Evolutionary conservation across 2,113 vertebrate species (phyloP), one percentile per base, ranked within the genome.

Genomic region (Rhombomys opimus): DNA sequence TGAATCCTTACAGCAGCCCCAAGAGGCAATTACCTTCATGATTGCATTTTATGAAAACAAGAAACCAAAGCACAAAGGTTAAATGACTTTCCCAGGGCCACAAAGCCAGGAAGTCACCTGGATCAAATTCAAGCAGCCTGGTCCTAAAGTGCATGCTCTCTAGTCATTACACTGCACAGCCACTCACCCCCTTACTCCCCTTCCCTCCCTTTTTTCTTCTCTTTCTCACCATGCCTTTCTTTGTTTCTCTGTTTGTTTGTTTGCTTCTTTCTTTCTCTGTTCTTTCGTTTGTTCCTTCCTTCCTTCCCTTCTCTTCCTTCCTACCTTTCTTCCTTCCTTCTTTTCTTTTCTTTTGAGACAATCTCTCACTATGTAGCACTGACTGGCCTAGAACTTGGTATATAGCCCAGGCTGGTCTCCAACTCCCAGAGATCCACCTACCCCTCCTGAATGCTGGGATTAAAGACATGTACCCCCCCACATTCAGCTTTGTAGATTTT

Each of bases 1-100:
- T 88, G 23, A 89, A 38, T 38, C 35, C 32, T 94, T 72, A 50
- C 18, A 63, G 57, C 38, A 76, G 32, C n/a, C 2, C 35, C 38
- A 11, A 22, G 57, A 82, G 50, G 50, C 20, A 70, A 50, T 38
- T 23, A 35, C 13, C 46, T 70, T 54, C 38, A 5, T 20, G 50
- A 95, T n/a, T 41, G 68, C 22, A 46, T 70, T 89, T 85, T 70
- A 91, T n/a, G 65, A 88, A 87, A 5, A 68, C 7, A 81, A 80
- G 54, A 94, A 93, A 94, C 38, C 67, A 89, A 96, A 91, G 57
- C 77, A 86, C 73, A 94, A 92, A 85, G 18, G n/a, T 63, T 57
- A 68, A 95, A 35, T 52, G 67, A 86, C 13, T 86, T 96, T 67
- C 61, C 68, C 82, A 89, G 90, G 14, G 50, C 57, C 73, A 82